Percentiles rank a stretch among this genome's conserved stretches.
phyloP scores from a whole-genome alignment of 2,797 vertebrate genomes.

The Vireo griseus region DNA sequence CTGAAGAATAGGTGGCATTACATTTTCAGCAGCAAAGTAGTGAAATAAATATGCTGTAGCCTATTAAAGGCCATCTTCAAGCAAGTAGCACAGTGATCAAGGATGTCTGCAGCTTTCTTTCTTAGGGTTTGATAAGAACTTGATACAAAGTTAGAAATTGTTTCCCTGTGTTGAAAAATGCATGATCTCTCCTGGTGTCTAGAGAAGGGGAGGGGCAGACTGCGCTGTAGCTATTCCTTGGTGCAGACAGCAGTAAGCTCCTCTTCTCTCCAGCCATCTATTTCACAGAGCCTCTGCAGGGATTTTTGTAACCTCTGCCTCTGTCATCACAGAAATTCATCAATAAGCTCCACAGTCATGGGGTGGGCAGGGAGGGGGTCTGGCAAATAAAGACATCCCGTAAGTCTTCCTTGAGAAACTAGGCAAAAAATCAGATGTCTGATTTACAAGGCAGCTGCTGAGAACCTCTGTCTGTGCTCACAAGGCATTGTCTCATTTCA shows the following conservation, averaged over 20 bases:
- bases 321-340: not conserved
- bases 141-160: not conserved
- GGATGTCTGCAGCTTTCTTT: not conserved
- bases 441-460: conserved; percentile 2
- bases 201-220: not conserved
- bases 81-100: not conserved
- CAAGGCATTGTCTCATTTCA: conserved; percentile 4
- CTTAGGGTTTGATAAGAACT: not conserved
- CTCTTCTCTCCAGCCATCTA: not conserved
- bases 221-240: not conserved
- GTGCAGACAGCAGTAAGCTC: not conserved
- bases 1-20: not conserved
- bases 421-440: not conserved
- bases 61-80: not conserved
- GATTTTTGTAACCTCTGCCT: conserved; percentile 7
- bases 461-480: conserved; percentile 9
- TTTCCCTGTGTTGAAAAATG: not conserved
- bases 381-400: not conserved
- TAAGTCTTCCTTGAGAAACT: conserved; percentile 18
- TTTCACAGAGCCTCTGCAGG: not conserved
- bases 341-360: not conserved
- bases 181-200: not conserved
- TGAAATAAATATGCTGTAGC: not conserved
- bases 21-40: not conserved
- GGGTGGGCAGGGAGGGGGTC: not conserved